These are phyloP conservation scores for Heliconius congener DNA, from an alignment of 1,140 invertebrate genomes.

Conservation along the genomic window DNA sequence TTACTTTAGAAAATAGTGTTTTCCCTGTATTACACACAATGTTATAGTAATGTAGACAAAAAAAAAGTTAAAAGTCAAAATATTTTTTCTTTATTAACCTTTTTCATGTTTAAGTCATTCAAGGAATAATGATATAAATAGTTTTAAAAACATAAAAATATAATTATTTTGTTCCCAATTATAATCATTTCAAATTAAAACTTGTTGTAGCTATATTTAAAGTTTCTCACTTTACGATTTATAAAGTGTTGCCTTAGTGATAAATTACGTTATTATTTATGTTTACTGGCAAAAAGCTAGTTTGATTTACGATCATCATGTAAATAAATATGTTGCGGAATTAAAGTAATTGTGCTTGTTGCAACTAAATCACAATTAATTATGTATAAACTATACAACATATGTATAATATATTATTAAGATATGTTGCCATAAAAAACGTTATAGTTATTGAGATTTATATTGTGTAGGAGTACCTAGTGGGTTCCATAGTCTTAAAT, in stretches of 20 bases:
- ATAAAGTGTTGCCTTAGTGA: slow-evolving; percentile 41
- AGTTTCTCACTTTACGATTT: slow-evolving; percentile 41
- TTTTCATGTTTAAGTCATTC: background rate
- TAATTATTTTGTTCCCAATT: slow-evolving; percentile 18
- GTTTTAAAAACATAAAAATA: background rate
- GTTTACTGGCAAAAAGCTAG: slow-evolving; percentile 28
- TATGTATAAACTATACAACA: background rate
- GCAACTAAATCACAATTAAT: slow-evolving; percentile 13
- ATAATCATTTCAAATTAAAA: slow-evolving; percentile 37
- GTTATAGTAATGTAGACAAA: too few species aligned
- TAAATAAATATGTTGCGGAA: slow-evolving; percentile 24
- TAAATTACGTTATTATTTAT: slow-evolving; percentile 41
- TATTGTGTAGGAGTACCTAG: background rate
- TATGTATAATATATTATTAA: background rate
- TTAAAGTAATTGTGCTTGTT: slow-evolving; percentile 26
- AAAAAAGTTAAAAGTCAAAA: too few species aligned
- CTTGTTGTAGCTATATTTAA: slow-evolving; percentile 34
- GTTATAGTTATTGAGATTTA: background rate
- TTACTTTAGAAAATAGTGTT: too few species aligned
- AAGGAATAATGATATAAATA: background rate
- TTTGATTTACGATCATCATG: slow-evolving; percentile 22
- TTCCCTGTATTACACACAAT: too few species aligned
- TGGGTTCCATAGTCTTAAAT: background rate
- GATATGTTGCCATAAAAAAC: background rate
- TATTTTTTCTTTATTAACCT: background rate